Evolutionary conservation across 2,113 vertebrate genomes (phyloP).

Genomic region (Clarias macrocephalus): DNA sequence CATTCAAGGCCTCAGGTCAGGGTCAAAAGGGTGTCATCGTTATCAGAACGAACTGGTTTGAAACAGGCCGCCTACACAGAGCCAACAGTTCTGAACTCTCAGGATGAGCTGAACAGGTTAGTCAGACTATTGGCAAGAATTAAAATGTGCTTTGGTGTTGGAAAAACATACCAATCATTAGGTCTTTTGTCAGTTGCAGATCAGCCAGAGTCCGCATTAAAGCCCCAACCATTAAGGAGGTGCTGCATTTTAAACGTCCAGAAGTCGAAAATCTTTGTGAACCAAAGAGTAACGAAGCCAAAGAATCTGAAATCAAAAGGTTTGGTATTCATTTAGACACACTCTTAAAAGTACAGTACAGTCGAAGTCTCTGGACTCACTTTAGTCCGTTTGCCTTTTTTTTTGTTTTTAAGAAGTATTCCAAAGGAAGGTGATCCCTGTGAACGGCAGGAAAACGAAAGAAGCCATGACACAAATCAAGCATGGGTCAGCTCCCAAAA

Average conservation of each 20-base stretch:
- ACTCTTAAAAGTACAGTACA: background rate
- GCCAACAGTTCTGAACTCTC: slow-evolving; percentile 37
- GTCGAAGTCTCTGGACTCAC: background rate
- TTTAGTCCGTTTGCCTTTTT: background rate
- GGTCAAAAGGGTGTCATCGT: slow-evolving; percentile 67
- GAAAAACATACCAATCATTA: background rate
- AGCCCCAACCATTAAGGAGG: slow-evolving; percentile 72
- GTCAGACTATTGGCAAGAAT: background rate
- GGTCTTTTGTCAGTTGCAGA: slow-evolving; percentile 56
- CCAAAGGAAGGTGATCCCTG: slow-evolving; percentile 13
- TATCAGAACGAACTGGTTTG: slow-evolving; percentile 58
- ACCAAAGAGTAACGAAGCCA: slow-evolving; percentile 54
- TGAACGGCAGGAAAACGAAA: background rate
- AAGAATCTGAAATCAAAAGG: slow-evolving; percentile 60
- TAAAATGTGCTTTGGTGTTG: background rate
- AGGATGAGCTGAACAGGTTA: slow-evolving; percentile 61
- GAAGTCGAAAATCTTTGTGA: slow-evolving; percentile 25
- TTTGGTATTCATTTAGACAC: slow-evolving; percentile 52
- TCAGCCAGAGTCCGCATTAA: slow-evolving; percentile 76
- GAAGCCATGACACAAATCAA: slow-evolving; percentile 47
- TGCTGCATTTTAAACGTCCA: slow-evolving; percentile 69
- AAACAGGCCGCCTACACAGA: slow-evolving; percentile 72
- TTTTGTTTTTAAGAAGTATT: slow-evolving; percentile 23
- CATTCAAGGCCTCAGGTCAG: slow-evolving; percentile 61
- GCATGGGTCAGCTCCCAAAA: slow-evolving; percentile 66